Percentiles rank a stretch among this genome's conserved stretches.
phyloP scores from a whole-genome alignment of 2,888 invertebrate species.

The Caenorhabditis sp. region DNA sequence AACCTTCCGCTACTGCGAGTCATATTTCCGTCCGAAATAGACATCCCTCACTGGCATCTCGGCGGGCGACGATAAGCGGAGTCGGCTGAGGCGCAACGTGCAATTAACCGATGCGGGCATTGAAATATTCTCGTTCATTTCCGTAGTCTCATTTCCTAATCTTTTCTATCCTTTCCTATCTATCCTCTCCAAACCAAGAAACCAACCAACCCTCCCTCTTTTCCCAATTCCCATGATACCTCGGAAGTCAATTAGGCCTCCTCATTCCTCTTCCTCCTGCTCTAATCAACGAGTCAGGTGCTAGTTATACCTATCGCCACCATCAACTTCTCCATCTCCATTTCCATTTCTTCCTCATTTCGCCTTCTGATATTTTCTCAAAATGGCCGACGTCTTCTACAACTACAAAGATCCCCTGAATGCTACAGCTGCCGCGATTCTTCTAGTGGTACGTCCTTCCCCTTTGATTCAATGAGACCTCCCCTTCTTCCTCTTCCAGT shows the following conservation, averaged over 20 bases:
- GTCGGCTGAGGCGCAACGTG: no score
- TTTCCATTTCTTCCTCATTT: not conserved
- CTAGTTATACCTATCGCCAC: not conserved
- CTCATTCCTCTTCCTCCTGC: no score
- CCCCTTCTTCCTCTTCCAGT: conserved; percentile 5
- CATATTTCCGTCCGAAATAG: not conserved
- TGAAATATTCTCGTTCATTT: no score
- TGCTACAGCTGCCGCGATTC: conserved; percentile 4
- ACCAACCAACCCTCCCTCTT: no score
- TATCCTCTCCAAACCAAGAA: no score
- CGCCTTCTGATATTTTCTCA: not conserved
- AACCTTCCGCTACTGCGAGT: not conserved
- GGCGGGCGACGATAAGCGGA: no score
- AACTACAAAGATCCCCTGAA: conserved; percentile 28
- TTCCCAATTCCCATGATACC: not conserved
- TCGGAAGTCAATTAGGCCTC: not conserved
- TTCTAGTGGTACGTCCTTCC: conserved; percentile 29
- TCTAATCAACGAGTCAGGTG: not conserved
- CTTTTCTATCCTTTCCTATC: not conserved
- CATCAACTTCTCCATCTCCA: not conserved
- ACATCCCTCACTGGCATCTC: no score
- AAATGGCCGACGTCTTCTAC: not conserved
- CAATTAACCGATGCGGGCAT: no score
- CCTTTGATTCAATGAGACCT: not conserved
- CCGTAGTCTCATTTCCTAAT: no score